Evolutionary conservation across 2,888 invertebrate genomes (phyloP).

Genomic region (Drosophila picticornis): DNA sequence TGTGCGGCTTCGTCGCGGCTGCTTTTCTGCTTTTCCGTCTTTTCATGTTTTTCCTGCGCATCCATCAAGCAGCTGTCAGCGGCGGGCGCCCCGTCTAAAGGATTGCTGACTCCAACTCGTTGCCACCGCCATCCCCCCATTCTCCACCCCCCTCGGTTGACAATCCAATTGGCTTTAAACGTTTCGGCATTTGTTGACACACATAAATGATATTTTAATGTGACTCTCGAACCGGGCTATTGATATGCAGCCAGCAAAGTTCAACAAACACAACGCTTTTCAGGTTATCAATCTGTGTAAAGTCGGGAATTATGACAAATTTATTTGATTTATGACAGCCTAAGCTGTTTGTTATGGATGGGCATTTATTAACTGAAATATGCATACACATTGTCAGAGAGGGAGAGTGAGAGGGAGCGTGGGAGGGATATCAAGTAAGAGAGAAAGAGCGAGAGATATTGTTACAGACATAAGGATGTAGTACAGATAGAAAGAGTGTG

Average conservation of each 20-base stretch:
- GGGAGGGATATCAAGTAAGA: too few species aligned
- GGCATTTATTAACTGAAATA: constrained; percentile 2
- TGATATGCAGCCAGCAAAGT: constrained; percentile 22
- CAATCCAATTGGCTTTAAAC: constrained; percentile 48
- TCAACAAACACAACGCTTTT: constrained; percentile 13
- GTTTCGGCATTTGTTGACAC: constrained; percentile 51
- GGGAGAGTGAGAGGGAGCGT: background rate
- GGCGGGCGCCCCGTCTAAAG: constrained; percentile 19
- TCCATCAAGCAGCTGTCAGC: constrained; percentile 61
- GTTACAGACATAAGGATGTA: background rate
- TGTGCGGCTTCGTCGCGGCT: constrained; percentile 29
- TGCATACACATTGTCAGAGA: background rate
- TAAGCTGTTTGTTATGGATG: constrained; percentile 10
- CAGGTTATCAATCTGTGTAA: constrained; percentile 41
- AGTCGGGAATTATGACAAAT: constrained; percentile 13
- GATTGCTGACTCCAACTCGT: constrained; percentile 22
- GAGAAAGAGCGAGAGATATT: too few species aligned
- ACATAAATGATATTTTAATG: constrained; percentile 29
- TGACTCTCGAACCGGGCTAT: constrained; percentile 2
- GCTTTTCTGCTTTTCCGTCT: constrained; percentile 19
- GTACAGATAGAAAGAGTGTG: background rate
- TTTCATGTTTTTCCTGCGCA: constrained; percentile 19
- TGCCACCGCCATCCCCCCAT: background rate
- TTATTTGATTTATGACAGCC: constrained; percentile 44
- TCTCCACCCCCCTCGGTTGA: constrained; percentile 37